A percentile compares a stretch with the other conserved stretches of the same genome.
Evolutionary conservation across 2,113 vertebrate genomes (phyloP).

Genomic region (Chaenogobius annularis): DNA sequence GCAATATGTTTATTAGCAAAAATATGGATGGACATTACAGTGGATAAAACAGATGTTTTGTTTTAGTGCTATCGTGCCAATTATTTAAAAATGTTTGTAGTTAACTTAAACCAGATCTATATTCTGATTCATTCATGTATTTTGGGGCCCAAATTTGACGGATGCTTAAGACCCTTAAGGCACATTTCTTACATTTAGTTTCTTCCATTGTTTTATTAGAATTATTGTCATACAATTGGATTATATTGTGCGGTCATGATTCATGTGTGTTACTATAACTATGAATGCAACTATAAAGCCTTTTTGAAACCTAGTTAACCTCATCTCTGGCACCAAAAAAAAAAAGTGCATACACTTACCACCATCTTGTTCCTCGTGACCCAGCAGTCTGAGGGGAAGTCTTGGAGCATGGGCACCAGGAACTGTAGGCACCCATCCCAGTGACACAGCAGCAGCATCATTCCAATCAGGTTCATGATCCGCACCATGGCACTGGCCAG

Average conservation of each 20-base stretch:
- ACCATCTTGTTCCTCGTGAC: slow-evolving; percentile 97
- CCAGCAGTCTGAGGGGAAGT: slow-evolving; percentile 95
- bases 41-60: not conserved
- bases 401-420: slow-evolving; percentile 98
- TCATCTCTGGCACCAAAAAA: no score
- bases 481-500: slow-evolving; percentile 95
- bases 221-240: not conserved
- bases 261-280: no score
- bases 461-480: slow-evolving; percentile 95
- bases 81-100: no score
- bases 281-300: no score
- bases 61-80: not conserved
- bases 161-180: not conserved
- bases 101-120: no score
- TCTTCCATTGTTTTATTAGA: not conserved
- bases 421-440: slow-evolving; percentile 99
- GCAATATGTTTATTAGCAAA: not conserved
- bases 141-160: not conserved
- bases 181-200: not conserved
- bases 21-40: not conserved
- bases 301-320: no score
- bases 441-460: slow-evolving; percentile 99
- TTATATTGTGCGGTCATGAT: no score
- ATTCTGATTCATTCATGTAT: not conserved
- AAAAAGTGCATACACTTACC: slow-evolving; percentile 83